phyloP scores from a whole-genome alignment of 2,888 invertebrate species.

The Cryptus armator region DNA sequence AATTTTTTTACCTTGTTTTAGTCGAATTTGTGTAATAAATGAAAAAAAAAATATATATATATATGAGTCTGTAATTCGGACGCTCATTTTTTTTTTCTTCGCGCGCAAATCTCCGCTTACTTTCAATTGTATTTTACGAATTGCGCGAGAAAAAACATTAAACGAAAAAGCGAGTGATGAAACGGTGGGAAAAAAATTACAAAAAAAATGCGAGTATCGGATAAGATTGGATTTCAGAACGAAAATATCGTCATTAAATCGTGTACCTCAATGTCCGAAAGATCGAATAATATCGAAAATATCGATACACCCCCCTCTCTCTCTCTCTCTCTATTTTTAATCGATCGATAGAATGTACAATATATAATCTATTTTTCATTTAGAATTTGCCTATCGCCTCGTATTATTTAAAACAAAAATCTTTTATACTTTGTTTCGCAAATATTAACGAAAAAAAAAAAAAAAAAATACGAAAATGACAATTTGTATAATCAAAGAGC shows the following conservation, averaged over 20 bases:
- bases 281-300: neutral
- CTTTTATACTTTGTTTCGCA: constrained; percentile 13
- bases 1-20: constrained; percentile 53
- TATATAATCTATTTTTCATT: constrained; percentile 48
- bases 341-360: constrained; percentile 58
- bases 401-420: constrained; percentile 6
- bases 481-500: constrained; percentile 12
- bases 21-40: constrained; percentile 66
- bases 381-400: constrained; percentile 39
- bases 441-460: constrained; percentile 2
- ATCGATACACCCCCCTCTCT: constrained; percentile 23
- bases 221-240: neutral
- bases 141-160: neutral
- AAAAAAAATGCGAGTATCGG: neutral
- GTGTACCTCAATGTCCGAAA: neutral
- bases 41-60: constrained; percentile 50
- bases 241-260: neutral
- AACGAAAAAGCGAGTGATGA: neutral
- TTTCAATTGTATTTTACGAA: neutral
- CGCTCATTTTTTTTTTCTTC: neutral
- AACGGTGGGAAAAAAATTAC: neutral
- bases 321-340: constrained; percentile 42
- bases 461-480: constrained; percentile 35
- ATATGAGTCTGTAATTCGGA: neutral
- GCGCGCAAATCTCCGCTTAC: neutral